Evolutionary conservation across 92 coral and sea anemone species (phyloP).

Genomic region (Heliopora coerulea): DNA sequence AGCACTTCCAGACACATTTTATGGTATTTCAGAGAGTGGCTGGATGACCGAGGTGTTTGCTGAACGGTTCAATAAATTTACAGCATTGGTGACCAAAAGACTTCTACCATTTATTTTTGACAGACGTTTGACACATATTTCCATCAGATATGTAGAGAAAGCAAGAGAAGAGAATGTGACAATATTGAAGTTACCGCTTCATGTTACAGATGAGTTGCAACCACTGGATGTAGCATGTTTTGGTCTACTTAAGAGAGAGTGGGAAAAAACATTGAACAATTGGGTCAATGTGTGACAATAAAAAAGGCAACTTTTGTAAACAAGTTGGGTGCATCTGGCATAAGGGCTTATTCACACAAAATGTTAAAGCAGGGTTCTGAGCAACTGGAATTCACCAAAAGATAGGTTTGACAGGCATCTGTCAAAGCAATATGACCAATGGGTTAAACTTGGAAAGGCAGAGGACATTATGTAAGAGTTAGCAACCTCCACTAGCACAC

Average conservation of each 20-base stretch:
- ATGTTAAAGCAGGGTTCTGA: not conserved
- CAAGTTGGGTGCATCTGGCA: not conserved
- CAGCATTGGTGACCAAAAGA: constrained; percentile 8
- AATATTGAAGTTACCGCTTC: not conserved
- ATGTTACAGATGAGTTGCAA: no score
- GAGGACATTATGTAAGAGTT: no score
- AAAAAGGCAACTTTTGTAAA: not conserved
- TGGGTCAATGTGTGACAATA: not conserved
- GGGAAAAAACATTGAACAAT: not conserved
- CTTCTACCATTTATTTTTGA: not conserved
- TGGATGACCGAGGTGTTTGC: constrained; percentile 9
- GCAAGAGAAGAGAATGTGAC: not conserved
- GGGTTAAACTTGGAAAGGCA: not conserved
- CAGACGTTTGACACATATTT: no score
- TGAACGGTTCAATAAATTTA: not conserved
- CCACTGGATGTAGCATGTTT: constrained; percentile 17
- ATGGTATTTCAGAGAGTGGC: constrained; percentile 2
- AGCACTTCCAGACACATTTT: not conserved
- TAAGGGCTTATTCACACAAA: not conserved
- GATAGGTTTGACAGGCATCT: not conserved
- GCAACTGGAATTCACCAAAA: constrained; percentile 6
- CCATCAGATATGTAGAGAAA: no score
- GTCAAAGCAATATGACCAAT: not conserved
- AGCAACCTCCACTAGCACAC: no score
- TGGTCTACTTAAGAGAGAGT: not conserved